These are phyloP conservation scores for Eupsilia transversa DNA, from an alignment of 2,888 invertebrate genomes.

Conservation along the genomic window DNA sequence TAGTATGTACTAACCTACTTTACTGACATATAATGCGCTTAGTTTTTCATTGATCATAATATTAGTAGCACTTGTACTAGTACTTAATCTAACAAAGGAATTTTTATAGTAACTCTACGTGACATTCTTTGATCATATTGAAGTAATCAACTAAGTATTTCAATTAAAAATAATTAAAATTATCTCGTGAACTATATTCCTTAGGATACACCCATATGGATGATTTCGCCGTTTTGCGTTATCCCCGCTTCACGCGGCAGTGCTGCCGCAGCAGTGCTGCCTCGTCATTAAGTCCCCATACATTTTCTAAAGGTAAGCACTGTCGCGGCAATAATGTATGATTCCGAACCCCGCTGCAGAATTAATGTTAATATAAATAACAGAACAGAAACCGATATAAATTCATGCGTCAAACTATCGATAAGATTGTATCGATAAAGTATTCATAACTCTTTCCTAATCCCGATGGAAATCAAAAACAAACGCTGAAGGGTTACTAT, in stretches of 20 bases:
- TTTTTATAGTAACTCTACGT: conserved; percentile 13
- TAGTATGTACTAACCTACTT: background rate
- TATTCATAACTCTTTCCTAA: conserved; percentile 31
- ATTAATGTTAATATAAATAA: conserved; percentile 1
- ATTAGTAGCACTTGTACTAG: background rate
- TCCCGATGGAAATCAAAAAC: conserved; percentile 56
- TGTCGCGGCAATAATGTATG: no score
- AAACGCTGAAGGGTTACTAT: conserved; percentile 62
- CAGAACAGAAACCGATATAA: conserved; percentile 1
- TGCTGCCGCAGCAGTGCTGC: no score
- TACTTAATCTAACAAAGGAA: conserved; percentile 8
- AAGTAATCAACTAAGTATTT: no score
- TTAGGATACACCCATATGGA: no score
- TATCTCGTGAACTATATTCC: no score
- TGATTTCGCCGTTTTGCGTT: no score
- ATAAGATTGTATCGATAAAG: conserved; percentile 31
- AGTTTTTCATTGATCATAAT: conserved; percentile 2
- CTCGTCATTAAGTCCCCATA: no score
- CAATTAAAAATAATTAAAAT: no score
- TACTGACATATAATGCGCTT: background rate
- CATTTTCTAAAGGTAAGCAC: no score
- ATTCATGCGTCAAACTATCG: conserved; percentile 23
- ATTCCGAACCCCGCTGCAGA: no score
- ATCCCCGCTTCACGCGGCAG: no score
- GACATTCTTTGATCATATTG: background rate